phyloP scores from a whole-genome alignment of 2,888 invertebrate species.

The Cephus pygmeus region DNA sequence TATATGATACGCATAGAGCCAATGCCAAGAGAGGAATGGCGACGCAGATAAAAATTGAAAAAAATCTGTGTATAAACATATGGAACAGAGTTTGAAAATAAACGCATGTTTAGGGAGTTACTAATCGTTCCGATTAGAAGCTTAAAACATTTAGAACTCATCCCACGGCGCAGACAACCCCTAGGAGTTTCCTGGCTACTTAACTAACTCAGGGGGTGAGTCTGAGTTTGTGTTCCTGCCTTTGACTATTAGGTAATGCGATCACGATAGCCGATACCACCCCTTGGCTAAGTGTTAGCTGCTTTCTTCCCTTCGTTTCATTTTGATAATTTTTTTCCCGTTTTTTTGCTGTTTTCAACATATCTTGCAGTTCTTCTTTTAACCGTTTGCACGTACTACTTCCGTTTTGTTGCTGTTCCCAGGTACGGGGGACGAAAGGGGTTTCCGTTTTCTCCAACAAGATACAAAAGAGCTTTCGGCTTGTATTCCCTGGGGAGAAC shows the following conservation, averaged over 20 bases:
- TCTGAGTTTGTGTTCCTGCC: neutral
- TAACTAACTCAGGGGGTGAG: neutral
- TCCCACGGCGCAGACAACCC: neutral
- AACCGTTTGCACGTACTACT: neutral
- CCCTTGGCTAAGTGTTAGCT: neutral
- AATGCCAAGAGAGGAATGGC: neutral
- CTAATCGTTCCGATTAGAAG: neutral
- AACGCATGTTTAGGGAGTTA: neutral
- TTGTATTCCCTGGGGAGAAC: conserved; percentile 33
- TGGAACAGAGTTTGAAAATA: neutral
- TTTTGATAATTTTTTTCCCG: neutral
- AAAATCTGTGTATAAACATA: neutral
- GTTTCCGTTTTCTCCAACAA: conserved; percentile 1
- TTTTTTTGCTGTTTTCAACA: neutral
- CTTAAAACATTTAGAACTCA: neutral
- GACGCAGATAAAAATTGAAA: neutral
- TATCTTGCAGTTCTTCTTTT: neutral
- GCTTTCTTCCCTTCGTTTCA: neutral
- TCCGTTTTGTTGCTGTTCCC: neutral
- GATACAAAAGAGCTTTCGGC: conserved; percentile 31
- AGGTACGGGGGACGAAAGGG: neutral
- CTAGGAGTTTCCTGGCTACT: neutral
- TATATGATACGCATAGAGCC: neutral
- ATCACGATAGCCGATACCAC: neutral
- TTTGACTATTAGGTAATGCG: neutral